Conservation (phyloP, 2,113 vertebrate species). For the Pangasianodon hypophthalmus region DNA sequence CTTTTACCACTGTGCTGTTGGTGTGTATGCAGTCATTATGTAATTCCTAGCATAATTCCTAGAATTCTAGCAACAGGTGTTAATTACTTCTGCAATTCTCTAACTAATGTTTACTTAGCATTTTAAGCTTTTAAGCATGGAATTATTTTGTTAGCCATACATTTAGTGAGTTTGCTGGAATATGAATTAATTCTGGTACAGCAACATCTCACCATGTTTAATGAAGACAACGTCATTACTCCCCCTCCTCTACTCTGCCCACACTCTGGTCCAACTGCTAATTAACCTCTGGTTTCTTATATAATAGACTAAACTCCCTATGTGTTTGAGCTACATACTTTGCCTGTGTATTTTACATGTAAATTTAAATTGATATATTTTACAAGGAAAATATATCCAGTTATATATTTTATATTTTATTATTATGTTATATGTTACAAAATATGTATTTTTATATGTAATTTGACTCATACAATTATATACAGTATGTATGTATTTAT, state of each 20-base stretch:
- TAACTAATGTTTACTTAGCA: conserved; percentile 39
- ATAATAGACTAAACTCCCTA: not conserved
- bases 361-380: not conserved
- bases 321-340: not conserved
- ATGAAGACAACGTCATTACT: conserved; percentile 1
- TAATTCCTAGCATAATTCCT: not conserved
- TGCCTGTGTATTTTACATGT: not conserved
- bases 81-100: conserved; percentile 36
- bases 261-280: conserved; percentile 35
- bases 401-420: not conserved
- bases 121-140: conserved; percentile 34
- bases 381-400: not conserved
- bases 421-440: too few species aligned
- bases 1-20: not conserved
- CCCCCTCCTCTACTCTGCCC: not conserved
- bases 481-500: not conserved
- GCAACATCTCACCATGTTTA: conserved; percentile 38
- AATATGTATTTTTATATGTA: not conserved
- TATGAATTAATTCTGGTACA: conserved; percentile 42
- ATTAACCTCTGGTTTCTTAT: conserved; percentile 24
- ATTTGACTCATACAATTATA: not conserved
- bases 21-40: not conserved
- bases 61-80: conserved; percentile 8
- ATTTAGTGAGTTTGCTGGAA: conserved; percentile 39
- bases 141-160: conserved; percentile 45